Conservation (phyloP, 2,113 vertebrate species). For the Semicossyphus pulcher region DNA sequence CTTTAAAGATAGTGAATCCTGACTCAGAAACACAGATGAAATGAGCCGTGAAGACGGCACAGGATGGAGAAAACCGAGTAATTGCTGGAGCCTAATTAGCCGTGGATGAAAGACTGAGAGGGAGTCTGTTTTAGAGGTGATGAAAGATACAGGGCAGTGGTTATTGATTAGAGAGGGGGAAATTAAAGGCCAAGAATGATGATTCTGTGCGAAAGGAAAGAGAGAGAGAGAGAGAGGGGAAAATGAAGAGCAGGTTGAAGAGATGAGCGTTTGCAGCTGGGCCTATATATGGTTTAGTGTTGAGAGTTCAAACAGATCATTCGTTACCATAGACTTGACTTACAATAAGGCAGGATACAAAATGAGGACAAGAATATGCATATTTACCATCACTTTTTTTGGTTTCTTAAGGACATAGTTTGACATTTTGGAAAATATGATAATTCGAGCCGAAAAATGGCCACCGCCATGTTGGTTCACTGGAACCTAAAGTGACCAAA, state of each 20-base stretch:
- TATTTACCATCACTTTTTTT: too few species aligned
- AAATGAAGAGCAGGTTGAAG: conserved; percentile 63
- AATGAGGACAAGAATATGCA: too few species aligned
- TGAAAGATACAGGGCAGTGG: conserved; percentile 48
- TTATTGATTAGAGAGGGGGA: conserved; percentile 70
- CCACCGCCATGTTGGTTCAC: too few species aligned
- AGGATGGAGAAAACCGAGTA: conserved; percentile 50
- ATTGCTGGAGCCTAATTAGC: conserved; percentile 63
- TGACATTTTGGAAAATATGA: too few species aligned
- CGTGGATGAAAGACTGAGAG: conserved; percentile 55
- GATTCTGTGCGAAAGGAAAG: conserved; percentile 18
- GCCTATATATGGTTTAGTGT: background rate
- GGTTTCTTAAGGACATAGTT: too few species aligned
- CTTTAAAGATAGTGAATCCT: conserved; percentile 23
- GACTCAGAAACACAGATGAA: conserved; percentile 34
- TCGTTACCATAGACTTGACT: background rate
- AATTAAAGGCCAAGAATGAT: conserved; percentile 35
- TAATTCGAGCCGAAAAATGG: too few species aligned
- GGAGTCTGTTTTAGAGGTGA: conserved; percentile 47
- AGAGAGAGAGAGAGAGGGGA: conserved; percentile 12
- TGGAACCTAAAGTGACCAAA: too few species aligned
- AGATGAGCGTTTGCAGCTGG: conserved; percentile 37
- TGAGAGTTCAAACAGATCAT: conserved; percentile 4
- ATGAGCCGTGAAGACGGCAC: conserved; percentile 61
- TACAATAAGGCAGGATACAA: background rate